Conservation (phyloP, 2,797 vertebrate species). For the Hydrocynus forskahlii region DNA sequence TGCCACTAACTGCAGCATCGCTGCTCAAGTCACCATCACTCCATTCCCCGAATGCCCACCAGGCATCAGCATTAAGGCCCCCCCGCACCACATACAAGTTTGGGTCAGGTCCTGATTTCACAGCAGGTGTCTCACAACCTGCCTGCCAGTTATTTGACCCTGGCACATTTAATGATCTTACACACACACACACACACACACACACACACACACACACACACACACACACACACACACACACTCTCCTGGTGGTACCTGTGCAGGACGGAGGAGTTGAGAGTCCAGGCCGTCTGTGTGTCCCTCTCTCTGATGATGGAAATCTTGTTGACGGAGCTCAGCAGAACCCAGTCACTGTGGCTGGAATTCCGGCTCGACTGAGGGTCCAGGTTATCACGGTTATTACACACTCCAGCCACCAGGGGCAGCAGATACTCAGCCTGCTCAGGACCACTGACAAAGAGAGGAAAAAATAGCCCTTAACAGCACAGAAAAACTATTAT, state of each 20-base stretch:
- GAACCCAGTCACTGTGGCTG: conserved; percentile 75
- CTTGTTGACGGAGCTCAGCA: conserved; percentile 69
- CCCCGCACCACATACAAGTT: too few species aligned
- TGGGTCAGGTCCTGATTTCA: too few species aligned
- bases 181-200: not conserved
- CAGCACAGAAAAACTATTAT: too few species aligned
- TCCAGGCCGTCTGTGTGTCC: conserved; percentile 69
- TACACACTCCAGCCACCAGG: conserved; percentile 71
- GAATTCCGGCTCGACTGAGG: conserved; percentile 61
- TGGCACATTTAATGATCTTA: too few species aligned
- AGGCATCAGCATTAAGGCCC: too few species aligned
- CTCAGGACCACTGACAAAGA: conserved; percentile 68
- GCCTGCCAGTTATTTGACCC: too few species aligned
- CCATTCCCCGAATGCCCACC: too few species aligned
- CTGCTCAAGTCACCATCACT: too few species aligned
- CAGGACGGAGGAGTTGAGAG: conserved; percentile 62
- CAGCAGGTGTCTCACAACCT: too few species aligned
- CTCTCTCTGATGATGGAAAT: conserved; percentile 72
- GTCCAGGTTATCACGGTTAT: conserved; percentile 76
- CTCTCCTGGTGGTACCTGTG: conserved; percentile 65
- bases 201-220: too few species aligned
- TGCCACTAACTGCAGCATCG: too few species aligned
- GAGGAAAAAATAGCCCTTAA: conserved; percentile 66
- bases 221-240: too few species aligned
- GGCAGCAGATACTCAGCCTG: conserved; percentile 73